These are phyloP conservation scores for Sebastiscus tertius DNA, from an alignment of 2,797 vertebrate species.

Conservation along the genomic window DNA sequence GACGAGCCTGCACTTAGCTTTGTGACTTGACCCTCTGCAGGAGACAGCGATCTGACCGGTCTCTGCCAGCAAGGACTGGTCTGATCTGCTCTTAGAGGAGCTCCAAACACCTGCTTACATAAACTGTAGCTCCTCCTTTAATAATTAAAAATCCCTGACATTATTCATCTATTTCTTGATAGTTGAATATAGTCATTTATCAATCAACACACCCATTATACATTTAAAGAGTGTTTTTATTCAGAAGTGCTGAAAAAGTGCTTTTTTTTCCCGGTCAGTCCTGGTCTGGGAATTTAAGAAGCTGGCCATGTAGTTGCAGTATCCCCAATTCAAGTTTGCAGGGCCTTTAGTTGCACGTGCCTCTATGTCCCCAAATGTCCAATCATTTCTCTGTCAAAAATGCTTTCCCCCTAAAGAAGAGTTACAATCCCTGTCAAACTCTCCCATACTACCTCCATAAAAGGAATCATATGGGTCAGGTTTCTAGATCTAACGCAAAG, in stretches of 20 bases:
- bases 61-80: slow-evolving; percentile 23
- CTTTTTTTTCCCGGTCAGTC: not conserved
- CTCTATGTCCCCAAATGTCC: not conserved
- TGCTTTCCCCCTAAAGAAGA: not conserved
- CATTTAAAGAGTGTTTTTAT: not conserved
- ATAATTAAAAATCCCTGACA: not conserved
- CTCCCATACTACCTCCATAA: not conserved
- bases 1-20: slow-evolving; percentile 19
- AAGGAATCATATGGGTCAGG: not conserved
- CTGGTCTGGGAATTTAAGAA: not conserved
- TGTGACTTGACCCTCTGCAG: slow-evolving; percentile 18
- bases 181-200: not conserved
- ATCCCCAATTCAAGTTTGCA: not conserved
- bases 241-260: not conserved
- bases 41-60: not conserved
- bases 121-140: not conserved
- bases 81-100: slow-evolving; percentile 1
- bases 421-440: not conserved
- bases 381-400: not conserved
- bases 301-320: not conserved
- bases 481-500: not conserved
- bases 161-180: not conserved
- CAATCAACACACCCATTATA: not conserved
- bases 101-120: slow-evolving; percentile 17
- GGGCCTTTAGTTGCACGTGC: not conserved